phyloP scores from a whole-genome alignment of 2,797 vertebrate genomes.

The Capromys pilorides region DNA sequence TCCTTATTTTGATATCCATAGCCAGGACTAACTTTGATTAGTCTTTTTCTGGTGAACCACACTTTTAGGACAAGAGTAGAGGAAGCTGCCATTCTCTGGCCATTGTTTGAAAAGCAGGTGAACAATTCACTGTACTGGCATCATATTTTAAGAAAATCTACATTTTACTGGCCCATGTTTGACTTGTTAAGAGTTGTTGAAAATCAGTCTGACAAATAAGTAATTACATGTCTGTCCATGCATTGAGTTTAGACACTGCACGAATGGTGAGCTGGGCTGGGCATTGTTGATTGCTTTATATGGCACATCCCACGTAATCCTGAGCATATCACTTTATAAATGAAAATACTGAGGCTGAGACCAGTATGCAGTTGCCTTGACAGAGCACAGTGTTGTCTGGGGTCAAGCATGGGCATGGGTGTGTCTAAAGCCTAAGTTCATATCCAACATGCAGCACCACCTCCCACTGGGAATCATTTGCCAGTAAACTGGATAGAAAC shows the following conservation, averaged over 20 bases:
- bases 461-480: background rate
- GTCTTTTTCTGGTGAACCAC: background rate
- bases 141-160: background rate
- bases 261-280: background rate
- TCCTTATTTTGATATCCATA: background rate
- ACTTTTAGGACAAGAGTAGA: background rate
- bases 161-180: background rate
- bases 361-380: background rate
- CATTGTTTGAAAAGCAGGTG: background rate
- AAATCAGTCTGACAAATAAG: constrained; percentile 40
- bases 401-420: background rate
- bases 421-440: background rate
- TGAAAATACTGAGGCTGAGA: background rate
- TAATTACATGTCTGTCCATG: background rate
- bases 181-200: constrained; percentile 6
- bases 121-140: background rate
- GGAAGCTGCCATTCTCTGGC: background rate
- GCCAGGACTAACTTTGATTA: background rate
- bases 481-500: background rate
- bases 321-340: background rate
- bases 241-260: constrained; percentile 20
- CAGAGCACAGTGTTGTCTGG: rapidly evolving
- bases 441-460: rapidly evolving
- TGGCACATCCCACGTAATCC: background rate
- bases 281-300: background rate